phyloP scores from a whole-genome alignment of 2,113 vertebrate genomes.

The Choloepus hoffmanni region DNA sequence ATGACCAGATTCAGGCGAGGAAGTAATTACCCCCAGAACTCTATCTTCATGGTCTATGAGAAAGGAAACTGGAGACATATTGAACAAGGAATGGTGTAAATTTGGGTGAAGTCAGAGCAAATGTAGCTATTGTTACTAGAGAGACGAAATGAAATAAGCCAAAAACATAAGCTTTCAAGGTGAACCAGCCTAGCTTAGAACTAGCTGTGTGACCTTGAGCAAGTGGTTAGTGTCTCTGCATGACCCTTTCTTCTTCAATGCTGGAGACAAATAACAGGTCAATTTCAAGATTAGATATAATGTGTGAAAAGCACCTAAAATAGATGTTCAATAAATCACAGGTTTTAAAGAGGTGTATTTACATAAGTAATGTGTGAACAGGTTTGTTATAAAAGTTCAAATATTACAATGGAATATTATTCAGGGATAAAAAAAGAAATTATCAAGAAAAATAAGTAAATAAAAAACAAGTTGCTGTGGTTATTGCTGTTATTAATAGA shows the following conservation, averaged over 20 bases:
- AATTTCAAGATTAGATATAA: neutral
- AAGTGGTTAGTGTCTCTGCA: neutral
- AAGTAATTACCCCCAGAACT: conserved; percentile 3
- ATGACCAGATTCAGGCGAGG: neutral
- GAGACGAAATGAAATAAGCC: neutral
- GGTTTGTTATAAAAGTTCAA: no score
- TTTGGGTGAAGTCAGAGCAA: conserved; percentile 26
- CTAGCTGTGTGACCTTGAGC: neutral
- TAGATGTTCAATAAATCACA: neutral
- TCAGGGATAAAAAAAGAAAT: no score
- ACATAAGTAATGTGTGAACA: no score
- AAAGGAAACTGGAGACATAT: neutral
- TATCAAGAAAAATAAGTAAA: no score
- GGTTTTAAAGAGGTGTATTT: no score
- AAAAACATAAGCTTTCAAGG: conserved; percentile 1
- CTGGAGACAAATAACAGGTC: neutral
- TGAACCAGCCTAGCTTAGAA: neutral
- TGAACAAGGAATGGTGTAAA: neutral
- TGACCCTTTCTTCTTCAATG: neutral
- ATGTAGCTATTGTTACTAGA: conserved; percentile 21
- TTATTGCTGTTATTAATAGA: neutral
- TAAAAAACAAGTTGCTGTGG: neutral
- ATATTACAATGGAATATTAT: no score
- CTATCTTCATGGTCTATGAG: neutral
- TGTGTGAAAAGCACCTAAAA: conserved; percentile 13